Base-by-base conservation (phyloP, 2,888 invertebrate genomes). In the Yponomeuta sedellus region DNA sequence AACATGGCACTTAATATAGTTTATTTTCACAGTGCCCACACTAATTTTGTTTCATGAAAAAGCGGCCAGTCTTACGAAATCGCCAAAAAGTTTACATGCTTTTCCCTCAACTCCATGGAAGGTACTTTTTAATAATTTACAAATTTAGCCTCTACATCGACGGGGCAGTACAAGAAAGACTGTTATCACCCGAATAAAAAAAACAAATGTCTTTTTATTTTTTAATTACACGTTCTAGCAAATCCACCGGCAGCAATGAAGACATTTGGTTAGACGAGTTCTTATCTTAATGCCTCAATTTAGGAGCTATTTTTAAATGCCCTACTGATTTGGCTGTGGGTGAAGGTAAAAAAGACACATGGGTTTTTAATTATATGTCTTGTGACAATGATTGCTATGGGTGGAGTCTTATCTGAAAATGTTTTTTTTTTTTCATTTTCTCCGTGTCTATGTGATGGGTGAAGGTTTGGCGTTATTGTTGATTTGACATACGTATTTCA, bases 331-430 rank as follows among this genome's bases (percentile, higher is more conserved):
- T 59, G 34, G 61, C n/a, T 61, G 34, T 63, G 16, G 12, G 20
- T 63, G 63, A 44, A 44, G 44, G 44, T 40, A 44, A 44, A 63
- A 44, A 63, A 63, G 22, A 44, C 20, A 63, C 56, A n/a, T 64
- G 56, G 16, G 39, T 8, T 57, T 64, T 64, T 64, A 64, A 64
- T 64, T 56, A 64, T n/a, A 64, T 56, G 40, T 19, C 39, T 72
- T 77, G 77, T 79, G 85, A 85, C 83, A 83, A 22, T 84, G 83
- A 85, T 85, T 84, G 78, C 80, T 71, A 69, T 73, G 73, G 71
- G 71, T 70, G 64, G 68, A 16, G 12, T 34, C 28, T n/a, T 64
- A 20, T 52, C 20, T n/a, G 34, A 62, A 62, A 34, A 44, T 44
- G 44, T 44, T 16, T 10, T 59, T 59, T 58, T 25, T 44, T 44